Evolutionary conservation across 1,140 invertebrate species (phyloP).

Genomic region (Stegodyphus dumicola): DNA sequence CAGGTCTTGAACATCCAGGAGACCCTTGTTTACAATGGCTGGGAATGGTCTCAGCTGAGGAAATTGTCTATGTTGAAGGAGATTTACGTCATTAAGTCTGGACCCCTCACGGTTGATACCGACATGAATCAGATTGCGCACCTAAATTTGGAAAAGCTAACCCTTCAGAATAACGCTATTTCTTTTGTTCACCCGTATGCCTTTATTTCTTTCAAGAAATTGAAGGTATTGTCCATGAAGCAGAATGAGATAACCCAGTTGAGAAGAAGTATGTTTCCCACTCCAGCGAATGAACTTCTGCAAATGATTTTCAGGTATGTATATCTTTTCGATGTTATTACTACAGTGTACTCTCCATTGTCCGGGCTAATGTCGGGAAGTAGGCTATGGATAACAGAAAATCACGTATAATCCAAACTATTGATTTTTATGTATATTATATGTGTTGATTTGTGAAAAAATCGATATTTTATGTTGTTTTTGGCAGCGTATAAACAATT

Average conservation of each 20-base stretch:
- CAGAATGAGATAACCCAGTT: background rate
- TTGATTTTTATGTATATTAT: no score
- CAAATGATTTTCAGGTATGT: slow-evolving; percentile 24
- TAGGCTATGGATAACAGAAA: no score
- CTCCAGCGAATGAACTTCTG: background rate
- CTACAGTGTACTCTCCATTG: background rate
- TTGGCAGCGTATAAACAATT: no score
- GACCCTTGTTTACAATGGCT: background rate
- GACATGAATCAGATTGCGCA: slow-evolving; percentile 6
- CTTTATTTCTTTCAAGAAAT: background rate
- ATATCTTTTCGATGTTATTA: no score
- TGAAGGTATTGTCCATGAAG: slow-evolving; percentile 3
- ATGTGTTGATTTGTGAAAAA: no score
- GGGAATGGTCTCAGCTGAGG: slow-evolving; percentile 1
- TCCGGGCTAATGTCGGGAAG: no score
- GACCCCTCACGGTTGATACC: background rate
- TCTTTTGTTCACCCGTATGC: slow-evolving; percentile 1
- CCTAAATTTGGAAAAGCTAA: background rate
- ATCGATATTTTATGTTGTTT: no score
- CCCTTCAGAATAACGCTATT: background rate
- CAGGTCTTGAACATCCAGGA: background rate
- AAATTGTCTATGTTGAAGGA: background rate
- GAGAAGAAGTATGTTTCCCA: slow-evolving; percentile 26
- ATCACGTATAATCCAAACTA: no score
- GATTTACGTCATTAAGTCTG: background rate